Base-by-base conservation (phyloP, 1,140 invertebrate genomes). In the Catajapyx aquilonaris region DNA sequence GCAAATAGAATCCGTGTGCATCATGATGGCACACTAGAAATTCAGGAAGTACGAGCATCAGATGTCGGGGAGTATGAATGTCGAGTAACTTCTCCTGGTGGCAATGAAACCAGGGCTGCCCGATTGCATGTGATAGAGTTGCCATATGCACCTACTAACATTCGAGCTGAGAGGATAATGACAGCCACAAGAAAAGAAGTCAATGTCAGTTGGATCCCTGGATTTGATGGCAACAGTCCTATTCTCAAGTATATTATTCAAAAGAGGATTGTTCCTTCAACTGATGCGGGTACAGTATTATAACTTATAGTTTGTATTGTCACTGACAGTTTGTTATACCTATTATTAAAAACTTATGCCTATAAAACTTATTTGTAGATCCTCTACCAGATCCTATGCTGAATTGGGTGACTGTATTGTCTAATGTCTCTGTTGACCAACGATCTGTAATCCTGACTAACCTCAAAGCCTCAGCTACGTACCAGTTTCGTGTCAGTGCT, bases 201-300 rank as follows among this genome's bases (percentile, higher is more conserved):
- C 22, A 90, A 93, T 54, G 71, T 98, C 1, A 76, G 73, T 10
- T 99, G 93, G 93, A 78, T 79, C 5, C 78, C 85, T 0, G 83
- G 83, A 9, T 98, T 95, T 58, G 84, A 98, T 62, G 94, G 94
- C 28, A 95, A 97, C 53, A 91, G 85, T 53, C 83, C 85, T 2
- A 83, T 94, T 33, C 69, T 80, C 39, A 87, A 91, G 52, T 96
- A 80, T 55, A 86, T 93, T 42, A 68, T 98, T 18, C 85, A 96
- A 54, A 81, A 78, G 54, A 66, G 85, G 44, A 78, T 85, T 49
- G 79, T 90, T 19, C 79, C 77, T 10, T 13, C 7, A 28, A 28
- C 7, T 28, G 23, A 13, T 28, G 23, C 7, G 23, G 7, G 23
- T n/a, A n/a, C n/a, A n/a, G n/a, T n/a, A n/a, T n/a, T n/a, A n/a